Percentiles rank a stretch among this genome's conserved stretches.
Evolutionary conservation across 2,113 vertebrate species (phyloP).

Genomic region (Castor canadensis): DNA sequence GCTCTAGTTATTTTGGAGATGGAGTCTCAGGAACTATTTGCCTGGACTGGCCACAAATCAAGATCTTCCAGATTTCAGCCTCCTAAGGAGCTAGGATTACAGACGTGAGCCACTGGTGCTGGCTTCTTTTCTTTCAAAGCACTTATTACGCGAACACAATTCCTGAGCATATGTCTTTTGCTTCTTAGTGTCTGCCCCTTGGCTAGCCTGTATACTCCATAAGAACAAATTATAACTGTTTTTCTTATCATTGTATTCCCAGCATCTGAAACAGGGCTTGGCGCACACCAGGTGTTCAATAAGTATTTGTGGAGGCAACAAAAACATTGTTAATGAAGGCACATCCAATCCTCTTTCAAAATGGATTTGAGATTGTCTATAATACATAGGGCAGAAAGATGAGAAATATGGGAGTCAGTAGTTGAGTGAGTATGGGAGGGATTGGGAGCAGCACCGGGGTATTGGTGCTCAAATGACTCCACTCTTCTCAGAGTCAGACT

Average conservation of each 20-base stretch:
- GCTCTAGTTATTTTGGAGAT: no score
- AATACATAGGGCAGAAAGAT: not conserved
- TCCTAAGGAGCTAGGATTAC: no score
- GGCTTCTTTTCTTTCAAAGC: not conserved
- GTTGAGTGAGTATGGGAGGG: not conserved
- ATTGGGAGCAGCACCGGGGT: not conserved
- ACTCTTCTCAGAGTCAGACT: not conserved
- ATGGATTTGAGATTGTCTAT: not conserved
- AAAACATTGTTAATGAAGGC: not conserved
- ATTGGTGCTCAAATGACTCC: not conserved
- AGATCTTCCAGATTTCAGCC: no score
- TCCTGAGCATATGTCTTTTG: not conserved
- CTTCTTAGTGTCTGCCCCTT: not conserved
- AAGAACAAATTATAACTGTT: not conserved
- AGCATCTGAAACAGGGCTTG: not conserved
- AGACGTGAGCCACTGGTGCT: no score
- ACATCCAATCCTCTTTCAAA: not conserved
- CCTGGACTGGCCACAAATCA: no score
- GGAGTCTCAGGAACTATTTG: no score
- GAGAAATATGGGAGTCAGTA: not conserved
- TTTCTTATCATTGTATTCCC: not conserved
- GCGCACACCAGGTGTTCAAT: not conserved
- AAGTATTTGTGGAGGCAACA: not conserved
- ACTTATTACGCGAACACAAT: not conserved
- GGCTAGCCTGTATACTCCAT: not conserved